A percentile compares a stretch with the other conserved stretches of the same genome.
These are phyloP conservation scores for Drosophila bocqueti DNA, from an alignment of 1,140 invertebrate genomes.

Conservation along the genomic window DNA sequence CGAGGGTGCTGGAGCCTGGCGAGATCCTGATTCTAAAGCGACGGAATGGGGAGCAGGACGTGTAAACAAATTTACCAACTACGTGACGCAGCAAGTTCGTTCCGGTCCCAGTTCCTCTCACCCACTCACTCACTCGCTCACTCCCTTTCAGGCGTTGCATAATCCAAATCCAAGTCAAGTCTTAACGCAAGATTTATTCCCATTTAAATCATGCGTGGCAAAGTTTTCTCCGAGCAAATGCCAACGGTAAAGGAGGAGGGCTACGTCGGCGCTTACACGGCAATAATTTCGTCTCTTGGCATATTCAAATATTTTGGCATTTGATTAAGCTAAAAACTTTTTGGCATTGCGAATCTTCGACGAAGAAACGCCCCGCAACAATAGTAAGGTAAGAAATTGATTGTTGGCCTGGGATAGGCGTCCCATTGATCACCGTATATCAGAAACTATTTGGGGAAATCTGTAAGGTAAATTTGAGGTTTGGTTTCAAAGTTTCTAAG, in stretches of 20 bases:
- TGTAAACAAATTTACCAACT: slow-evolving; percentile 81
- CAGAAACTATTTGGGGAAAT: too few species aligned
- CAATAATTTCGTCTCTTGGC: slow-evolving; percentile 71
- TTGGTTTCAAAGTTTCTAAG: not conserved
- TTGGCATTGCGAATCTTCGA: slow-evolving; percentile 45
- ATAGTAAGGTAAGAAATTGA: slow-evolving; percentile 46
- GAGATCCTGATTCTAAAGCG: slow-evolving; percentile 43
- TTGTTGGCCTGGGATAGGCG: slow-evolving; percentile 31
- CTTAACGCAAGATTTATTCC: slow-evolving; percentile 82
- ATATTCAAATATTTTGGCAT: slow-evolving; percentile 79
- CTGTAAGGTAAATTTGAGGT: too few species aligned
- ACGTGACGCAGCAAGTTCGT: slow-evolving; percentile 73
- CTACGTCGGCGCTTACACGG: slow-evolving; percentile 29
- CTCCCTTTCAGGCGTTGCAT: slow-evolving; percentile 7
- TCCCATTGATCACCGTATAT: slow-evolving; percentile 23
- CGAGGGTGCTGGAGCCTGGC: slow-evolving; percentile 7
- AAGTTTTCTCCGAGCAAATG: slow-evolving; percentile 68
- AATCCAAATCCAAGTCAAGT: slow-evolving; percentile 70
- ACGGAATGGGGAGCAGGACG: slow-evolving; percentile 42
- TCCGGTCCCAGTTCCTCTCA: slow-evolving; percentile 11
- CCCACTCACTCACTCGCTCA: not conserved
- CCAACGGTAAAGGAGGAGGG: slow-evolving; percentile 8
- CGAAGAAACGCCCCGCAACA: slow-evolving; percentile 16
- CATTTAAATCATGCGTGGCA: slow-evolving; percentile 83
- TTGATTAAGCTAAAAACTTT: slow-evolving; percentile 74